Evolutionary conservation across 2,888 invertebrate species (phyloP).

Genomic region (Tetramorium bicarinatum): DNA sequence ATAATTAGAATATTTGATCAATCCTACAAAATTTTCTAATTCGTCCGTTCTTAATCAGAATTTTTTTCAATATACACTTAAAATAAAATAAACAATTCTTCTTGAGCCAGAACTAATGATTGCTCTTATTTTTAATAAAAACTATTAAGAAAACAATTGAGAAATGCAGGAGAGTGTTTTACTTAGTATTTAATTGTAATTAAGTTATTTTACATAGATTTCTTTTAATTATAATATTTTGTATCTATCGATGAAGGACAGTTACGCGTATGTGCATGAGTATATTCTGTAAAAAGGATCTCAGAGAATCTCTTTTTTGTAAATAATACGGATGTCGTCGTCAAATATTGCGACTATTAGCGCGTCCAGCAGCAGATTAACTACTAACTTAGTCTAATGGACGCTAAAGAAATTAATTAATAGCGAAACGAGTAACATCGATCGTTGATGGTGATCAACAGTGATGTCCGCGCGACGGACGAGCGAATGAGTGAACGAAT

Average conservation of each 20-base stretch:
- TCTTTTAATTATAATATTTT: too few relatives aligned
- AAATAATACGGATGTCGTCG: background rate
- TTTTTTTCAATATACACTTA: too few relatives aligned
- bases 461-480: constrained; percentile 49
- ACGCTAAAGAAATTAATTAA: constrained; percentile 62
- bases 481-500: constrained; percentile 12
- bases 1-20: too few relatives aligned
- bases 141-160: background rate
- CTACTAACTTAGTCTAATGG: background rate
- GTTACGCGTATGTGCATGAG: too few relatives aligned
- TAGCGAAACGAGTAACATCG: constrained; percentile 34
- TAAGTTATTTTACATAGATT: background rate
- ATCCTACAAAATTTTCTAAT: too few relatives aligned
- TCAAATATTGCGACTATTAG: constrained; percentile 7
- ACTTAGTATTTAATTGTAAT: background rate
- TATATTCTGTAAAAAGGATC: too few relatives aligned
- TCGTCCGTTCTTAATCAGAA: too few relatives aligned
- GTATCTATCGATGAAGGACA: too few relatives aligned
- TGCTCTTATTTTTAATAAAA: too few relatives aligned
- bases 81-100: too few relatives aligned
- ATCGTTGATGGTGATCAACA: constrained; percentile 66
- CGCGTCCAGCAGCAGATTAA: background rate
- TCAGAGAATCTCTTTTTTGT: background rate
- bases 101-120: too few relatives aligned
- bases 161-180: background rate